Percentiles rank a stretch among this genome's conserved stretches.
These are phyloP conservation scores for Andrena camellia DNA, from an alignment of 2,888 invertebrate species.

Conservation along the genomic window DNA sequence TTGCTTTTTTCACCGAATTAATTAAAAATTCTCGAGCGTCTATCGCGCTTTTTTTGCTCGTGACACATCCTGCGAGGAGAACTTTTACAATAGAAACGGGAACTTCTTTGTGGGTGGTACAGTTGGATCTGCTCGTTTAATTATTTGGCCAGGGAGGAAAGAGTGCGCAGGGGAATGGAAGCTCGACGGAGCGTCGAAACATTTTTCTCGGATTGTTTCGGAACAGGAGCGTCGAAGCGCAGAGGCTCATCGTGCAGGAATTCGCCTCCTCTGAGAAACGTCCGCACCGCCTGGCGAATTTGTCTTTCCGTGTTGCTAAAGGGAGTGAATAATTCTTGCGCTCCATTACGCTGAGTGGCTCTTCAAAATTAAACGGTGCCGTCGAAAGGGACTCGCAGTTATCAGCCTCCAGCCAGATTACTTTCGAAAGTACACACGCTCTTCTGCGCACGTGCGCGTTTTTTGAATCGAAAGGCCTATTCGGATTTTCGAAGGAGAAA, in stretches of 20 bases:
- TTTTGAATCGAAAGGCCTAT: no score
- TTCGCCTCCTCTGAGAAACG: constrained; percentile 6
- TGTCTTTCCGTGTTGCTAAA: not conserved
- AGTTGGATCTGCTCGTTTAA: constrained; percentile 8
- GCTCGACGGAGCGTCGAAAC: no score
- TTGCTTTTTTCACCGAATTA: constrained; percentile 1
- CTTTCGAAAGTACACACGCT: not conserved
- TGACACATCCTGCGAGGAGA: not conserved
- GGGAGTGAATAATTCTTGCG: constrained; percentile 28
- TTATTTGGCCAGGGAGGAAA: not conserved
- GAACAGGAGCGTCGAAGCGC: no score
- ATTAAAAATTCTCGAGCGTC: constrained; percentile 12
- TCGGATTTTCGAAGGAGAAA: no score
- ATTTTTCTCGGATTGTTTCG: no score
- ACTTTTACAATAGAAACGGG: constrained; percentile 2
- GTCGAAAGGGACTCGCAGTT: not conserved
- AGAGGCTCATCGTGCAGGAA: constrained; percentile 4
- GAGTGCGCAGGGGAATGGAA: not conserved
- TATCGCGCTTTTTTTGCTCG: not conserved
- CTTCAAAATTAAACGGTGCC: constrained; percentile 32
- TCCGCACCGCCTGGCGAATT: constrained; percentile 5
- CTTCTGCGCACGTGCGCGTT: no score
- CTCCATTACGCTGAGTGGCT: constrained; percentile 29
- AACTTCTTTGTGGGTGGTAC: constrained; percentile 7
- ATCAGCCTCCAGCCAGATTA: constrained; percentile 2